Percentiles rank a stretch among this genome's conserved stretches.
Conservation (phyloP, 2,113 vertebrate genomes). For the Silurus meridionalis region DNA sequence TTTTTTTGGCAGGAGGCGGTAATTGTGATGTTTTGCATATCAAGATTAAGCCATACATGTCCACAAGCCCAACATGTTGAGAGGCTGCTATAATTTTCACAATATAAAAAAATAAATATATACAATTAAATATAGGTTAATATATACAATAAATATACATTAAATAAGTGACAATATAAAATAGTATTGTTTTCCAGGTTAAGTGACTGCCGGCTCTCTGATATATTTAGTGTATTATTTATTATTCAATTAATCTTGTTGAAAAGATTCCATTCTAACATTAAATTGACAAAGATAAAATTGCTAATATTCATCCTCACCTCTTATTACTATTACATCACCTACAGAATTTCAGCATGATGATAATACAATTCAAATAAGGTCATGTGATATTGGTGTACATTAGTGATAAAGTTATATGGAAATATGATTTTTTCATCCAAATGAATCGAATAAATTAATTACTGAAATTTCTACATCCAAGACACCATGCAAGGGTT, state of each 20-base stretch:
- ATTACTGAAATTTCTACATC: background rate
- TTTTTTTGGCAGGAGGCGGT: constrained; percentile 49
- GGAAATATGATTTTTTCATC: background rate
- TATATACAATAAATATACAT: too few relatives aligned
- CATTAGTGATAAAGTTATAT: background rate
- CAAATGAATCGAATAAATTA: background rate
- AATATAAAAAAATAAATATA: background rate
- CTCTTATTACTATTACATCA: background rate
- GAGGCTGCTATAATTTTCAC: constrained; percentile 46
- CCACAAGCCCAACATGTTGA: constrained; percentile 24
- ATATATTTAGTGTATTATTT: background rate
- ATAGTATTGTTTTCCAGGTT: background rate
- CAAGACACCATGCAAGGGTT: background rate
- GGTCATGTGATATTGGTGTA: background rate
- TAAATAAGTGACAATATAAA: too few relatives aligned
- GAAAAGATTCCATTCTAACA: background rate
- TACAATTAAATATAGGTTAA: too few relatives aligned
- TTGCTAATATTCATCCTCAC: background rate
- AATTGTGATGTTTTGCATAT: constrained; percentile 72
- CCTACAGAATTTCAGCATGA: background rate
- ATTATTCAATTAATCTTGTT: background rate
- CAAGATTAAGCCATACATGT: constrained; percentile 58
- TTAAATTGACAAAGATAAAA: background rate
- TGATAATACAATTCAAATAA: background rate
- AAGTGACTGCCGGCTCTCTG: background rate